phyloP scores from a whole-genome alignment of 2,797 vertebrate genomes.

The Cyclopterus lumpus region DNA sequence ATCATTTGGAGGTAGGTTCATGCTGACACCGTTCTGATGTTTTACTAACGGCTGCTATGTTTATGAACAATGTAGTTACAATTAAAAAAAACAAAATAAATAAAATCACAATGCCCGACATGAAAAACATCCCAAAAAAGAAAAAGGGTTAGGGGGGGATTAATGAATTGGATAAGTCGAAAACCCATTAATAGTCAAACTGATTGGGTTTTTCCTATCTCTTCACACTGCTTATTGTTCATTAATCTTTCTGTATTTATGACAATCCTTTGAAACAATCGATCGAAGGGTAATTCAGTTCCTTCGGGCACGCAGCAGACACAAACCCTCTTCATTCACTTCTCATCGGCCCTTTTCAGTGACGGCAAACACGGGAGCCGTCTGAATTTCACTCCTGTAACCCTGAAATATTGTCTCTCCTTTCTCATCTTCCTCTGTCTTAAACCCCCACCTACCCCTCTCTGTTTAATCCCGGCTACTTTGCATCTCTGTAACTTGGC shows the following conservation, averaged over 20 bases:
- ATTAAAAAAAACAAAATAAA: not conserved
- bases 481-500: conserved; percentile 93
- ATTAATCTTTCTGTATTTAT: conserved; percentile 23
- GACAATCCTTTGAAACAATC: conserved; percentile 40
- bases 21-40: conserved; percentile 41
- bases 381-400: conserved; percentile 75
- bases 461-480: conserved; percentile 85
- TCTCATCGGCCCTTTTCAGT: conserved; percentile 68
- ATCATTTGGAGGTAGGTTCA: conserved; percentile 46
- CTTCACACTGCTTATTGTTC: conserved; percentile 47
- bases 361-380: conserved; percentile 65
- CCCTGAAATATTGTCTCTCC: conserved; percentile 76
- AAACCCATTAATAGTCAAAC: conserved; percentile 57
- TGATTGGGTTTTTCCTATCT: conserved; percentile 52
- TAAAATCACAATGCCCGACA: conserved; percentile 28
- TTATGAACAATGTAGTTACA: conserved; percentile 44
- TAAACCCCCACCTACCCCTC: conserved; percentile 62
- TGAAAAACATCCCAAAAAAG: conserved; percentile 41
- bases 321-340: conserved; percentile 46
- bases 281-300: conserved; percentile 34
- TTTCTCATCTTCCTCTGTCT: conserved; percentile 75
- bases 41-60: conserved; percentile 37
- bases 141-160: not conserved
- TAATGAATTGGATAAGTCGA: conserved; percentile 49
- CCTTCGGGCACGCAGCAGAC: conserved; percentile 36